Evolutionary conservation across 2,797 vertebrate species (phyloP), one percentile per base, ranked within the genome.

Genomic region (Ammospiza maritima): DNA sequence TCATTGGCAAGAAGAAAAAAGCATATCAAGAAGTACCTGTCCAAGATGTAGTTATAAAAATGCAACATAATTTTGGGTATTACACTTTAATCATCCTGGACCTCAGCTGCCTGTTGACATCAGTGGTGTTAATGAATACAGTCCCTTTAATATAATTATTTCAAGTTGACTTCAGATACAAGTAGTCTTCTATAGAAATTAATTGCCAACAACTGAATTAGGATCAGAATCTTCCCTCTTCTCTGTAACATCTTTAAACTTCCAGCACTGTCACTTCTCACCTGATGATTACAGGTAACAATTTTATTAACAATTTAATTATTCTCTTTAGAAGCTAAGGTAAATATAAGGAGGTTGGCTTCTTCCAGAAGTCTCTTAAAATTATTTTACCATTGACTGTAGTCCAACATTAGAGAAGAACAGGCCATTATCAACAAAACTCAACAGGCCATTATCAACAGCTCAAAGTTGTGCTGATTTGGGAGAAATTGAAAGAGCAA

Each of bases 231-330:
- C 44, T 57, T 77, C 40, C 18, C 14, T 11, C 26, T 89, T 70
- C 40, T 73, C 40, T 73, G 29, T 45, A 66, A 67, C 76, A 60
- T 25, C 36, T 70, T 89, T 67, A 66, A 64, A 73, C 30, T 76
- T 79, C 36, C 21, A 88, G 30, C 30, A 60, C 38, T 91, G 42
- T 88, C 32, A 48, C 51, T 91, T 70, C 54, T 86, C 25, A 88
- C 64, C 51, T 91, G 26, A 50, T 73, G 60, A 89, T 57, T 85
- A 82, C 8, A 87, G 71, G 45, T 79, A 72, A 62, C 70, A 86
- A 48, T 93, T 90, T 89, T 89, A 91, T 75, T 93, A 84, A 73
- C 40, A 60, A 76, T 58, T 84, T 78, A 86, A 67, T 95, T 88
- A 81, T 70, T 94, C 32, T 76, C n/a, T 74, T 75, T 67, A 79